These are phyloP conservation scores for Lagria hirta DNA, from an alignment of 2,888 invertebrate species.

Conservation along the genomic window DNA sequence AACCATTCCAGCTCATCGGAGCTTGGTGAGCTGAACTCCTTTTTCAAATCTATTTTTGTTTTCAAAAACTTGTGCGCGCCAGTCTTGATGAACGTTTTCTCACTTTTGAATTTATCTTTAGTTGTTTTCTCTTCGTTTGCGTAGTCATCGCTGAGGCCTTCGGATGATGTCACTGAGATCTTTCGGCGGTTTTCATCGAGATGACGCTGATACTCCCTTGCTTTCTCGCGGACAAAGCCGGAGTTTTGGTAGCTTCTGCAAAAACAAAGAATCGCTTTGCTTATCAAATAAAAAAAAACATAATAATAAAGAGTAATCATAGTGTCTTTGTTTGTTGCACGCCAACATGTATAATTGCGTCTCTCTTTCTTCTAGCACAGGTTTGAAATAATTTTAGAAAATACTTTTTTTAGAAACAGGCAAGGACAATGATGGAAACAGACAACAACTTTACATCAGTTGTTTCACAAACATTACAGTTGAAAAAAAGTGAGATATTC, in stretches of 20 bases:
- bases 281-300: constrained; percentile 2
- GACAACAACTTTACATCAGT: too few species aligned
- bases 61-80: constrained; percentile 45
- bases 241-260: constrained; percentile 44
- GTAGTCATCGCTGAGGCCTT: constrained; percentile 49
- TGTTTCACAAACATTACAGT: too few species aligned
- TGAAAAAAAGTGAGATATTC: too few species aligned
- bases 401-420: too few species aligned
- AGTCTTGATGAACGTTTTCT: constrained; percentile 38
- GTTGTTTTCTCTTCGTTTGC: constrained; percentile 71
- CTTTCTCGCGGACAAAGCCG: constrained; percentile 56
- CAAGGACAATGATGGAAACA: too few species aligned
- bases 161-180: constrained; percentile 48
- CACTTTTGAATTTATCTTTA: constrained; percentile 64
- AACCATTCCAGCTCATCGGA: constrained; percentile 61
- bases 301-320: too few species aligned
- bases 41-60: constrained; percentile 35
- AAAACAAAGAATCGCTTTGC: too few species aligned
- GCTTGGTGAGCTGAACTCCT: constrained; percentile 52
- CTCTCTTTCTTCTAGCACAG: neutral
- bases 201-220: constrained; percentile 56
- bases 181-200: constrained; percentile 52
- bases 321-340: constrained; percentile 15
- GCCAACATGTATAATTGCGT: constrained; percentile 16
- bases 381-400: too few species aligned